These are phyloP conservation scores for Antigone vipio DNA, from an alignment of 2,113 vertebrate genomes.

Conservation along the genomic window DNA sequence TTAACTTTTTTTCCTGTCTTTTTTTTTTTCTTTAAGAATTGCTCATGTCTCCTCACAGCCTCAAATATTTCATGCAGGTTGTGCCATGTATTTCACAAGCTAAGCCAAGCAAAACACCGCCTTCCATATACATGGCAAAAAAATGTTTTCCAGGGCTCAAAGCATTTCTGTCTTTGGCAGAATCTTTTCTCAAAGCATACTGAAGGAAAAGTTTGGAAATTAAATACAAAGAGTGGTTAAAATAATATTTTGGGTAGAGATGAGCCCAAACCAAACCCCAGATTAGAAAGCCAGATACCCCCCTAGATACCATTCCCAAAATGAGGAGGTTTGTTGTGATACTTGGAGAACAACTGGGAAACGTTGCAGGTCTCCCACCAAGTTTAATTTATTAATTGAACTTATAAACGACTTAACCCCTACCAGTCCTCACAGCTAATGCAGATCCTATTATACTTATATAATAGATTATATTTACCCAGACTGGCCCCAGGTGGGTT, in stretches of 20 bases:
- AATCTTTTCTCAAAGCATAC: slow-evolving; percentile 45
- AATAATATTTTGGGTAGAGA: slow-evolving; percentile 58
- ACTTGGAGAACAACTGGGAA: slow-evolving; percentile 2
- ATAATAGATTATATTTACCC: neutral
- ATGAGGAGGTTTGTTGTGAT: slow-evolving; percentile 5
- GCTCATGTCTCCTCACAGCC: slow-evolving; percentile 37
- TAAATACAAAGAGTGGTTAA: slow-evolving; percentile 58
- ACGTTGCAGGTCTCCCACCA: neutral
- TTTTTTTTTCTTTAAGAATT: neutral
- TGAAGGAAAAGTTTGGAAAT: slow-evolving; percentile 52
- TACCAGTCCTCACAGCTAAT: neutral
- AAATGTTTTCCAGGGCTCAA: slow-evolving; percentile 61
- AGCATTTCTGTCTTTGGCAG: slow-evolving; percentile 65
- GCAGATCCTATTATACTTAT: neutral
- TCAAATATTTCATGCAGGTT: slow-evolving; percentile 68
- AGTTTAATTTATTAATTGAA: slow-evolving; percentile 33
- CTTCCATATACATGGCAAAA: slow-evolving; percentile 44
- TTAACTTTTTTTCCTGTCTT: neutral
- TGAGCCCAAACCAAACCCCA: slow-evolving; percentile 42
- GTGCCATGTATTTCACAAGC: slow-evolving; percentile 56
- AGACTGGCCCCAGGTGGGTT: neutral
- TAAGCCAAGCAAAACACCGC: slow-evolving; percentile 54
- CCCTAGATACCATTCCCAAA: slow-evolving; percentile 2
- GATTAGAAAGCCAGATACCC: slow-evolving; percentile 29
- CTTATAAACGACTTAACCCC: neutral